Percentiles rank a stretch among this genome's conserved stretches.
Evolutionary conservation across 2,888 invertebrate species (phyloP).

Genomic region (Halictus quadricinctus): DNA sequence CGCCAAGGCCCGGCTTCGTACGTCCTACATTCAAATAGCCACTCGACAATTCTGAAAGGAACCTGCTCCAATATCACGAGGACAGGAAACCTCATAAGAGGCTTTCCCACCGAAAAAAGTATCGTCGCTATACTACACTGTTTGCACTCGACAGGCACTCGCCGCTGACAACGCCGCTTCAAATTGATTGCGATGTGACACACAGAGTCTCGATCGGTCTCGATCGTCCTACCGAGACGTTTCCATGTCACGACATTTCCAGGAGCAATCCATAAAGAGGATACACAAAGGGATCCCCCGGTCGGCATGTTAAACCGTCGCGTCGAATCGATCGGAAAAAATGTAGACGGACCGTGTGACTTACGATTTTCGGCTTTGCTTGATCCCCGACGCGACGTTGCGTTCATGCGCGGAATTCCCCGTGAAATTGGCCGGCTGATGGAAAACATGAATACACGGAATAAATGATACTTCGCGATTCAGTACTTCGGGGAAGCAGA

Average conservation of each 20-base stretch:
- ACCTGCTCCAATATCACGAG: constrained; percentile 6
- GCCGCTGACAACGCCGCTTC: constrained; percentile 9
- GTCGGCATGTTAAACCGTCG: not conserved
- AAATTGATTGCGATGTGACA: constrained; percentile 38
- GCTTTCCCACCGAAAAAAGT: not conserved
- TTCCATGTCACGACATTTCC: constrained; percentile 46
- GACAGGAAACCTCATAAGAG: constrained; percentile 9
- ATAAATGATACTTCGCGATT: not conserved
- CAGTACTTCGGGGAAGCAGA: not conserved
- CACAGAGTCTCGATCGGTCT: constrained; percentile 20
- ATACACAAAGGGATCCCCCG: not conserved
- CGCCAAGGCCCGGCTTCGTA: not conserved
- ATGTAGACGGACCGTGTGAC: not conserved
- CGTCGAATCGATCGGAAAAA: not conserved
- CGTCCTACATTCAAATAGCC: constrained; percentile 2
- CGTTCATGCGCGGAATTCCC: not conserved
- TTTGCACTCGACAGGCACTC: constrained; percentile 12
- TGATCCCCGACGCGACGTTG: not conserved
- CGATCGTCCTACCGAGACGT: no score
- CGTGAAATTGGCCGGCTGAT: not conserved
- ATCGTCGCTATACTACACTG: not conserved
- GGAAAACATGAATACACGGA: not conserved
- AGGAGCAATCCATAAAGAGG: constrained; percentile 26
- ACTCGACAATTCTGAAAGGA: constrained; percentile 17
- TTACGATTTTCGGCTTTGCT: constrained; percentile 32